Percentiles rank a stretch among this genome's conserved stretches.
These are phyloP conservation scores for Nasalis larvatus DNA, from an alignment of 2,113 vertebrate genomes.

Conservation along the genomic window DNA sequence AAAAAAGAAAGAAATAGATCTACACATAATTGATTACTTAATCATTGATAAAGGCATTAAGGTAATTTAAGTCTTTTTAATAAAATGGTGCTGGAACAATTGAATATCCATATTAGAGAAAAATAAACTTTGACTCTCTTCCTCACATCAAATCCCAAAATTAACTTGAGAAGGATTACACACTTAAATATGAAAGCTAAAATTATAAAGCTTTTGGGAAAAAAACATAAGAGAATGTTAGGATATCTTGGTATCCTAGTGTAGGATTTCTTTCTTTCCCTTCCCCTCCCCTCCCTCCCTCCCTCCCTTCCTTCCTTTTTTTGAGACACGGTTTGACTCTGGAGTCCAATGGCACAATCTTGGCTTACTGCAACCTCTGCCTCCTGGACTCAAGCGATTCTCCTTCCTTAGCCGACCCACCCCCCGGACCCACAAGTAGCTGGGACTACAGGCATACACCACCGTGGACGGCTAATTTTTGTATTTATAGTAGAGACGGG, in stretches of 20 bases:
- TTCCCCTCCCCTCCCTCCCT: no score
- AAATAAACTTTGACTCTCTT: background rate
- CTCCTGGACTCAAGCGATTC: no score
- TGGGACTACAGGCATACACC: no score
- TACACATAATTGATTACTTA: background rate
- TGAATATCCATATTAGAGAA: background rate
- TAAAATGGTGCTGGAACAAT: background rate
- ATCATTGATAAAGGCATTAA: background rate
- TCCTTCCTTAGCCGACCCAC: no score
- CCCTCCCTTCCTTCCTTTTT: no score
- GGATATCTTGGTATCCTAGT: background rate
- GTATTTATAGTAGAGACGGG: no score
- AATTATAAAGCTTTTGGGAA: background rate
- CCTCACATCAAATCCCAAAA: background rate
- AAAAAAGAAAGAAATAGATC: background rate
- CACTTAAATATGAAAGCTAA: background rate
- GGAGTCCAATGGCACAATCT: no score
- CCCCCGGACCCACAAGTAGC: no score
- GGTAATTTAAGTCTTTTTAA: conserved; percentile 4
- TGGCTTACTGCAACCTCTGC: no score
- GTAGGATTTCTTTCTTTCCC: background rate
- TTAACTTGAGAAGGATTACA: background rate
- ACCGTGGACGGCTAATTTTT: no score
- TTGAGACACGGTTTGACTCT: no score
- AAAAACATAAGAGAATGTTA: background rate